A percentile compares a stretch with the other conserved stretches of the same genome.
phyloP scores from a whole-genome alignment of 1,140 invertebrate species.

The Saxidomus purpurata region DNA sequence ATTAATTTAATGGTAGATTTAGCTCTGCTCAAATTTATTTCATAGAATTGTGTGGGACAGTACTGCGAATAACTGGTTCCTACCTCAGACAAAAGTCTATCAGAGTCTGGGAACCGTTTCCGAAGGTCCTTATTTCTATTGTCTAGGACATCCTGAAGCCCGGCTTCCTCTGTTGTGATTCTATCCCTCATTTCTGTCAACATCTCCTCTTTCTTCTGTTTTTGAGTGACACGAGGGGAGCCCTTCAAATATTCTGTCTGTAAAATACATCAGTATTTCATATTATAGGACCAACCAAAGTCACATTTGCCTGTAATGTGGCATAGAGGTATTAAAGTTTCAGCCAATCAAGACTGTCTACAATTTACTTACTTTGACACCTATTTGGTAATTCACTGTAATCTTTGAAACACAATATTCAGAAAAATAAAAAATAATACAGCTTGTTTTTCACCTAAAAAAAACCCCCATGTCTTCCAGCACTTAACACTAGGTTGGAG shows the following conservation, averaged over 20 bases:
- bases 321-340: not conserved
- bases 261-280: too few species aligned
- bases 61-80: not conserved
- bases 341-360: too few species aligned
- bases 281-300: not conserved
- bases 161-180: constrained; percentile 79
- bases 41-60: too few species aligned
- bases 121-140: constrained; percentile 58
- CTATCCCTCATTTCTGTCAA: constrained; percentile 74
- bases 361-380: too few species aligned
- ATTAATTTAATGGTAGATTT: too few species aligned
- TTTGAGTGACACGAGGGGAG: constrained; percentile 72
- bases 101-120: constrained; percentile 80
- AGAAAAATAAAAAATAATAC: too few species aligned
- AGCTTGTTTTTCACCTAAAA: too few species aligned
- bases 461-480: too few species aligned
- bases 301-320: not conserved
- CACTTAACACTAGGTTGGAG: too few species aligned
- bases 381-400: too few species aligned
- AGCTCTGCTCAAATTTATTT: too few species aligned
- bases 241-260: constrained; percentile 52
- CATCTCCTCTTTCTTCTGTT: constrained; percentile 77
- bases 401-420: too few species aligned
- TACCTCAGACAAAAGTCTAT: constrained; percentile 80
- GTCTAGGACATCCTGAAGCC: constrained; percentile 76